Conservation (phyloP, 2,113 vertebrate species). For the Macquaria australasica region DNA sequence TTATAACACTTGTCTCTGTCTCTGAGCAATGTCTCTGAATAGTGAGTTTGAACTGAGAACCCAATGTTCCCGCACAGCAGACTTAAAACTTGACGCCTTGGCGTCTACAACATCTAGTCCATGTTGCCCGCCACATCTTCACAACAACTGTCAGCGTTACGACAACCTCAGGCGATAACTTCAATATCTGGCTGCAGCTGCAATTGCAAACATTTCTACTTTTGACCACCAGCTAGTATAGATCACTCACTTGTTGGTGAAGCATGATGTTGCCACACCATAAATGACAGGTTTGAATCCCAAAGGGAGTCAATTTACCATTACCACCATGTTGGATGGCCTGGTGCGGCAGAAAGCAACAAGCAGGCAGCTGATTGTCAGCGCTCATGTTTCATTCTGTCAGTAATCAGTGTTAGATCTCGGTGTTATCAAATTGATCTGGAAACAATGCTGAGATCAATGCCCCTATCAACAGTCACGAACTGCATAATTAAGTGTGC, state of each 20-base stretch:
- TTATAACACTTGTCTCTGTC: neutral
- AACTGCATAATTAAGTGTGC: constrained; percentile 1
- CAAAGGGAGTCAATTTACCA: neutral
- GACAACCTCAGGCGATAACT: neutral
- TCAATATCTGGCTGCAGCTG: neutral
- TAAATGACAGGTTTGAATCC: neutral
- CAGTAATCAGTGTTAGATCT: neutral
- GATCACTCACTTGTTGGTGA: neutral
- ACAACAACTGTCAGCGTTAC: neutral
- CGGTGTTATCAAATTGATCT: neutral
- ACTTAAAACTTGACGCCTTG: neutral
- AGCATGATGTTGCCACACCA: neutral
- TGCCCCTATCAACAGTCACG: too few species aligned
- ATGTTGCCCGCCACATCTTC: neutral
- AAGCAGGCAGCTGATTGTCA: neutral
- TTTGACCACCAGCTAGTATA: neutral
- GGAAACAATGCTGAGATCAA: neutral
- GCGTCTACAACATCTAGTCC: neutral
- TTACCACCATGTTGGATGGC: too few species aligned
- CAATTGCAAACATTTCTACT: neutral
- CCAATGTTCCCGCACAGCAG: neutral
- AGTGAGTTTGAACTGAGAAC: neutral
- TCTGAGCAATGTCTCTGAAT: neutral
- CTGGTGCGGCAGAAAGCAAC: neutral
- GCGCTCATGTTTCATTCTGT: neutral